phyloP scores from a whole-genome alignment of 2,888 invertebrate genomes.

The Chalcosyrphus nemorum region DNA sequence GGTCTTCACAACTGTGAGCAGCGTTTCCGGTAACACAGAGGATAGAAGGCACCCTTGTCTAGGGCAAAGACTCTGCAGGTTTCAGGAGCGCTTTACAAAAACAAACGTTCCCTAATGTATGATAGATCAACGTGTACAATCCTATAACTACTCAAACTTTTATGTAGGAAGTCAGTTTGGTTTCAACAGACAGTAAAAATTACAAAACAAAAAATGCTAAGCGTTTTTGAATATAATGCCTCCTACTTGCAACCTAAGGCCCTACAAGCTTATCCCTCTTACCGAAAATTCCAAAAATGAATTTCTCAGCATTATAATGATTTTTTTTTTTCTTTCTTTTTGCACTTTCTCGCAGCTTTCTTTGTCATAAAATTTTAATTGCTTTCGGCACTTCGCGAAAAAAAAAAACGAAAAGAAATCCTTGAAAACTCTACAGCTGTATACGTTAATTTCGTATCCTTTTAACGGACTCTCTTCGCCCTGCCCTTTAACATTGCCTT shows the following conservation, averaged over 20 bases:
- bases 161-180: too few species aligned
- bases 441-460: conserved; percentile 70
- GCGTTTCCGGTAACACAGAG: too few species aligned
- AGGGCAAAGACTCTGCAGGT: too few species aligned
- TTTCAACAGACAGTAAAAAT: too few species aligned
- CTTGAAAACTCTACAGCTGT: conserved; percentile 63
- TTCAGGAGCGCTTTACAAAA: too few species aligned
- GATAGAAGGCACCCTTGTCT: too few species aligned
- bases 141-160: too few species aligned
- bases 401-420: conserved; percentile 47
- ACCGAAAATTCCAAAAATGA: conserved; percentile 48
- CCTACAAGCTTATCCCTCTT: conserved; percentile 14
- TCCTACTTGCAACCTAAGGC: neutral
- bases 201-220: too few species aligned
- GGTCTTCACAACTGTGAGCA: too few species aligned
- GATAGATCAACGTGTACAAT: too few species aligned
- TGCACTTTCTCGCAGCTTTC: conserved; percentile 51
- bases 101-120: too few species aligned
- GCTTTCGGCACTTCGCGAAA: conserved; percentile 69
- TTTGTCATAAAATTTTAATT: conserved; percentile 72
- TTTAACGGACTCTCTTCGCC: conserved; percentile 65
- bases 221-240: too few species aligned
- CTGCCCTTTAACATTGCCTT: conserved; percentile 66
- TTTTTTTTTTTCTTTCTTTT: conserved; percentile 32
- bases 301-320: conserved; percentile 39